These are phyloP conservation scores for Clepsis dumicolana DNA, from an alignment of 2,888 invertebrate species.

Conservation along the genomic window DNA sequence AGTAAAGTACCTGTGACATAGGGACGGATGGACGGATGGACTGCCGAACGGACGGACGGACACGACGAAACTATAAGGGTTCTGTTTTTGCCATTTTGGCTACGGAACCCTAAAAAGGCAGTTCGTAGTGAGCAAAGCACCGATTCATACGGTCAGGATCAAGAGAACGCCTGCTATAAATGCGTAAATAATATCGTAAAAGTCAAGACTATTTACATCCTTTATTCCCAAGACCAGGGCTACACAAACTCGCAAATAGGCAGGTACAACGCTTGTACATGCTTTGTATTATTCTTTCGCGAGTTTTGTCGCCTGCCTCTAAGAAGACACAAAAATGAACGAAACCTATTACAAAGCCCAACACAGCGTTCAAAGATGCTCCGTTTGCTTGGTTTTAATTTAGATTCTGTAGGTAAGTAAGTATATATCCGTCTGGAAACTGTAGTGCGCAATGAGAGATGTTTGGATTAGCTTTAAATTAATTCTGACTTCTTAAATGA, in stretches of 20 bases:
- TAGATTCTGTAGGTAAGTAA: no score
- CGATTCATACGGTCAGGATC: conserved; percentile 16
- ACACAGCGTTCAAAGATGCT: no score
- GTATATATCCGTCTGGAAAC: no score
- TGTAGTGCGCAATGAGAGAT: not conserved
- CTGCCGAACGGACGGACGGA: no score
- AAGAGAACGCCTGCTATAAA: conserved; percentile 29
- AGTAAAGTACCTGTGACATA: no score
- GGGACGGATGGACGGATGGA: no score
- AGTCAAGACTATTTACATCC: conserved; percentile 23
- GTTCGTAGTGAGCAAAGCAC: not conserved
- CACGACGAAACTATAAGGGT: no score
- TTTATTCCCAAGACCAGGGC: not conserved
- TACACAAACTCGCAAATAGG: not conserved
- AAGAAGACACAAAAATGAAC: no score
- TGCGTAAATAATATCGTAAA: conserved; percentile 21
- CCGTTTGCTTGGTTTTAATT: not conserved
- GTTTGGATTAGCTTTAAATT: not conserved
- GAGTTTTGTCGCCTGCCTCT: no score
- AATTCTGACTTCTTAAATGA: no score
- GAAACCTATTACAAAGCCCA: not conserved
- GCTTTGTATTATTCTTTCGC: not conserved
- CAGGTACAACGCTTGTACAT: not conserved
- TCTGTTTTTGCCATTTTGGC: no score
- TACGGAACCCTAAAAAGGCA: no score